Percentiles rank a stretch among this genome's conserved stretches.
Conservation (phyloP, 2,113 vertebrate species). For the Brachypteracias leptosomus region DNA sequence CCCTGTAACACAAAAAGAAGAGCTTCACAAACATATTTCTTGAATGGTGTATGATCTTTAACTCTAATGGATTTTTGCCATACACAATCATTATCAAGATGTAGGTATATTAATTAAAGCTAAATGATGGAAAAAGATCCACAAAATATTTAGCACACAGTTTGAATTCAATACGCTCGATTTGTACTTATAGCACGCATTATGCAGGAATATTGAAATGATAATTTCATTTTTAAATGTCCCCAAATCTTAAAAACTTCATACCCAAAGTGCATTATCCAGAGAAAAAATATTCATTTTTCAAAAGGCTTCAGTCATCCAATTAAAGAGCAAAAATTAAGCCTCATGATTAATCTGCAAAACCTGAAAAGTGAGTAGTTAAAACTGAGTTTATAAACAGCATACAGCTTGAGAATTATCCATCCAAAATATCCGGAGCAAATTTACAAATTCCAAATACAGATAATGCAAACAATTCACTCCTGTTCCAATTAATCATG, state of each 20-base stretch:
- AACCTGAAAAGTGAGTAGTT: neutral
- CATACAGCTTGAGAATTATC: neutral
- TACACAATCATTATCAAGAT: neutral
- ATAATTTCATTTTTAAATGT: neutral
- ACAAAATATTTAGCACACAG: neutral
- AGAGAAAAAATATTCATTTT: neutral
- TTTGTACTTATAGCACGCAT: neutral
- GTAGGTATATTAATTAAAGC: constrained; percentile 36
- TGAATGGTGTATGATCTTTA: constrained; percentile 24
- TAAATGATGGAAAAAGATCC: neutral
- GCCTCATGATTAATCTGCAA: neutral
- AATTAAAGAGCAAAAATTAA: constrained; percentile 4
- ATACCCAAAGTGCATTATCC: neutral
- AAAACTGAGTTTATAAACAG: neutral
- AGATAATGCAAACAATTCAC: neutral
- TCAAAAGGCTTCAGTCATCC: neutral
- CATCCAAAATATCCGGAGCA: neutral
- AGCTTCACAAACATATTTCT: constrained; percentile 40
- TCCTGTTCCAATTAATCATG: neutral
- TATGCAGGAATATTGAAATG: neutral
- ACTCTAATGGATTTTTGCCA: constrained; percentile 39
- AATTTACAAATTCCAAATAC: neutral
- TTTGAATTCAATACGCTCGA: neutral
- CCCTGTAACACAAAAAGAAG: neutral
- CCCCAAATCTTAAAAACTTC: neutral